Base-by-base conservation (phyloP, 2,113 vertebrate species). In the Dunckerocampus dactyliophorus region DNA sequence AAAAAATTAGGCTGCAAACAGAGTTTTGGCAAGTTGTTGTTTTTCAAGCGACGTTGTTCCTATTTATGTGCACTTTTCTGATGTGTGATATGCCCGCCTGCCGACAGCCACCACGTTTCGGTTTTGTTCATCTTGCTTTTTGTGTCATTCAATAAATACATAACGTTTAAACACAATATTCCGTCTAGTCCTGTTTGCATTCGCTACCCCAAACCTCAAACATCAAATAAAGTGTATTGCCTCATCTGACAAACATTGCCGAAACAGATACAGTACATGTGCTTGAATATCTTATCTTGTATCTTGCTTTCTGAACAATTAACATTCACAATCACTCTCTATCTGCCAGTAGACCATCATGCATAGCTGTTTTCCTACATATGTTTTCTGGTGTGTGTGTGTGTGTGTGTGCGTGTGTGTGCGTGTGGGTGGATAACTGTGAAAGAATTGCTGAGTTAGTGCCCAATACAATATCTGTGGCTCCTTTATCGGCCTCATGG, bases 391-490 rank as follows among this genome's bases (percentile, higher is more conserved):
- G 20, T 63, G 65, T 69, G 43, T 65, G 34, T 34, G 31, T 65
- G 34, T 31, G n/a, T 51, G 39, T 42, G 47, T 51, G 20, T 31
- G 42, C 63, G 34, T 34, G 31, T 12, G 20, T 63, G 65, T 69
- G 43, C 63, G 34, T 34, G 28, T 69, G 75, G 63, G 72, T 67
- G 68, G 65, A 73, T 77, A 67, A 71, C 63, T 77, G 66, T 64
- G 63, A 50, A 59, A 75, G 62, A 85, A 74, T 49, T 75, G 80
- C 75, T 75, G 76, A 77, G 74, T 66, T 75, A 75, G 63, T 69
- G 68, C 58, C 72, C 72, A 65, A 66, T 43, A 69, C 47, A 49
- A 55, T 71, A 58, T 65, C 57, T 68, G 47, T 77, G 53, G 72
- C 55, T 72, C 59, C 59, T 74, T 72, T 71, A 76, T 63, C 59